Evolutionary conservation across 2,888 invertebrate genomes (phyloP), one percentile per base, ranked within the genome.

Genomic region (Rapana venosa): DNA sequence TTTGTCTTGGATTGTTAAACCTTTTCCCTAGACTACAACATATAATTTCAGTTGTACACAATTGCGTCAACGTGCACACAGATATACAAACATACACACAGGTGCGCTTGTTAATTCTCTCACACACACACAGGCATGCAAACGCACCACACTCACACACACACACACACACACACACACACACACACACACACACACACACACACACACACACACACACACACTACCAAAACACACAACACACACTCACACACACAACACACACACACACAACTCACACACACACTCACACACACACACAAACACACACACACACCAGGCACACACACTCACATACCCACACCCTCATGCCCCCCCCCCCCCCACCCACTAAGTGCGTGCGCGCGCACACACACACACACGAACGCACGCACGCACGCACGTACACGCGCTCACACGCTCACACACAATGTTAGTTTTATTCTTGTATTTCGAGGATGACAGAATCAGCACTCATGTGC

Each of bases 101-200:
- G 11, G 11, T n/a, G 11, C 26, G n/a, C 22, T 15, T 74, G 35
- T 74, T 70, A 66, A 70, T 79, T 58, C 88, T 17, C 88, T 58
- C 81, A 47, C 81, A 56, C 35, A 32, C 79, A 32, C 79, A 79
- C 79, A 79, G 32, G 17, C 11, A 0, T 15, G 35, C 32, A 20
- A 15, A 32, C 32, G 35, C 32, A 17, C 11, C 74, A 74, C 74
- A 1, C 74, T 26, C 74, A 1, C 74, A 2, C 79, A 32, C 79
- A 4, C 79, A 32, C 79, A 26, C 88, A 79, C 88, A 56, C 88
- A 56, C 88, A 56, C 88, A 81, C 88, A 81, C 83, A 81, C 88
- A 56, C 83, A 79, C 79, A 32, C 32, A 79, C 32, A 32, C 79
- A 8, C 32, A 32, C 30, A 2, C 35, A 35, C 30, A 32, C 35